phyloP scores from a whole-genome alignment of 2,888 invertebrate genomes.

The Pristionchus fissidentatus region DNA sequence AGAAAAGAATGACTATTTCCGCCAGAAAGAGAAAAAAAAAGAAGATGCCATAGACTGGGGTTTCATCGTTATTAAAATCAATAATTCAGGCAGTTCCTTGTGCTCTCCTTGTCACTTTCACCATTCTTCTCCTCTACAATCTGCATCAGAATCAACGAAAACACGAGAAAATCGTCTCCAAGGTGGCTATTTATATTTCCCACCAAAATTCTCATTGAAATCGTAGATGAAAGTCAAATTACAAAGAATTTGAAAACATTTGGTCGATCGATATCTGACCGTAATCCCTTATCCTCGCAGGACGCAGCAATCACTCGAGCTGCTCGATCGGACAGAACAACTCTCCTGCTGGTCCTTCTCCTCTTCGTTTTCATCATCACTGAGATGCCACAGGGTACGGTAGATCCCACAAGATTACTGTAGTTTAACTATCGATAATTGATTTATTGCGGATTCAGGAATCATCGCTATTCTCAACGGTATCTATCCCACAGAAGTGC shows the following conservation, averaged over 20 bases:
- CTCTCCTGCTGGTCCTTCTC: conserved; percentile 50
- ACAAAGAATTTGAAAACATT: background rate
- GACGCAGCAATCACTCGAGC: conserved; percentile 49
- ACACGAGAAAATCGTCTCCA: conserved; percentile 59
- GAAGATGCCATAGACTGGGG: too few species aligned
- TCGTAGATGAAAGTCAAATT: background rate
- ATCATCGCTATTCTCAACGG: conserved; percentile 66
- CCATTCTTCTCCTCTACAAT: conserved; percentile 62
- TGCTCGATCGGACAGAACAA: conserved; percentile 50
- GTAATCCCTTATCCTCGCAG: conserved; percentile 51
- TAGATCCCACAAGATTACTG: background rate
- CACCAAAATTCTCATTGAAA: background rate
- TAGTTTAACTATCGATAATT: background rate
- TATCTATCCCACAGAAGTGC: conserved; percentile 58
- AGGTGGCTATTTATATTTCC: conserved; percentile 31
- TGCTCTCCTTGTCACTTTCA: conserved; percentile 64
- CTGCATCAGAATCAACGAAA: conserved; percentile 57
- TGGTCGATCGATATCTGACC: conserved; percentile 42
- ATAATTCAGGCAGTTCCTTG: conserved; percentile 67
- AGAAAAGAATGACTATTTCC: too few species aligned
- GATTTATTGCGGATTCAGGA: conserved; percentile 45
- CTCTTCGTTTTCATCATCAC: conserved; percentile 50
- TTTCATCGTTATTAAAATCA: too few species aligned
- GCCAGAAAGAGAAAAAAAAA: too few species aligned
- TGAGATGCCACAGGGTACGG: conserved; percentile 51